phyloP scores from a whole-genome alignment of 2,113 vertebrate genomes.

The Sinocyclocheilus maitianheensis region DNA sequence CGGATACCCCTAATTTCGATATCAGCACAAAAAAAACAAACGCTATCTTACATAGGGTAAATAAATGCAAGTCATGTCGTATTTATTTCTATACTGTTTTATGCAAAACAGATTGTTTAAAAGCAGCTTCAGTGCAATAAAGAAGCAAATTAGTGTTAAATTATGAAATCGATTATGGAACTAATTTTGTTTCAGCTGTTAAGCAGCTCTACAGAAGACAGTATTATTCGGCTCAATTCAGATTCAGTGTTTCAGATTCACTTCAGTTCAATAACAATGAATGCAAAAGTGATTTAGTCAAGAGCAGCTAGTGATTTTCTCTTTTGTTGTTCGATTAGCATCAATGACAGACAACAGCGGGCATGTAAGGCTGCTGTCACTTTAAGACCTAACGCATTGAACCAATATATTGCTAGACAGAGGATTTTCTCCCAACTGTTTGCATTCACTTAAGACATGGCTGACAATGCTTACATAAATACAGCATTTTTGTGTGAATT shows the following conservation, averaged over 20 bases:
- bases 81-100: too few species aligned
- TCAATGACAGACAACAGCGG: too few species aligned
- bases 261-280: background rate
- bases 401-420: background rate
- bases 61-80: too few species aligned
- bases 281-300: background rate
- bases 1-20: too few species aligned
- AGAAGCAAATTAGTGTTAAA: too few species aligned
- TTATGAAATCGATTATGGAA: background rate
- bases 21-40: too few species aligned
- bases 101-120: too few species aligned
- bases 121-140: too few species aligned
- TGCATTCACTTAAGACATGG: background rate
- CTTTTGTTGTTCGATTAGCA: background rate
- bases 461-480: too few species aligned
- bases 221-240: background rate
- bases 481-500: background rate
- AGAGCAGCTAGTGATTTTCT: background rate
- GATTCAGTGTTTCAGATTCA: background rate
- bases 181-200: background rate
- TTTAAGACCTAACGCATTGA: background rate
- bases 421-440: background rate
- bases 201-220: background rate
- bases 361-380: background rate
- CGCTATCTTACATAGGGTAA: too few species aligned